These are phyloP conservation scores for Drosophila paranaensis DNA, from an alignment of 2,888 invertebrate genomes.

Conservation along the genomic window DNA sequence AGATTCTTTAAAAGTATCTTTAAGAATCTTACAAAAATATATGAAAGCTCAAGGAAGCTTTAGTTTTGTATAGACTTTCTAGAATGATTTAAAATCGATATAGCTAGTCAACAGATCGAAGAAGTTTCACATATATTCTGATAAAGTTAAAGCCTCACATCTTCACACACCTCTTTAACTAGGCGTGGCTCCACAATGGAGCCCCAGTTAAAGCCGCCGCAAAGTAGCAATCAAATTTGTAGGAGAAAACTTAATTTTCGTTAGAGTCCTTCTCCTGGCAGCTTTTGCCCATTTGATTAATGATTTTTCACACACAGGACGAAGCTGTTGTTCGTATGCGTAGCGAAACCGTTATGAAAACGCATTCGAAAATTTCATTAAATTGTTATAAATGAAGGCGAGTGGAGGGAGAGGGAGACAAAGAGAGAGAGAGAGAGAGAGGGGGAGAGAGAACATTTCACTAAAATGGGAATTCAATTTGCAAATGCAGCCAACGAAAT, in stretches of 20 bases:
- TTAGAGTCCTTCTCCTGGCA: conserved; percentile 66
- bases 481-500: conserved; percentile 73
- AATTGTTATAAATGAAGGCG: conserved; percentile 77
- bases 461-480: conserved; percentile 70
- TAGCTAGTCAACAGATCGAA: too few relatives aligned
- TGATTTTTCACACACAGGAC: conserved; percentile 29
- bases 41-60: too few relatives aligned
- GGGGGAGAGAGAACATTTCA: conserved; percentile 40
- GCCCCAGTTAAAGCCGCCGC: conserved; percentile 4
- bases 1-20: too few relatives aligned
- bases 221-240: conserved; percentile 15
- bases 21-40: too few relatives aligned
- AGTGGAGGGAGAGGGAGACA: not conserved
- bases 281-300: conserved; percentile 60
- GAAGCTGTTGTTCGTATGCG: not conserved
- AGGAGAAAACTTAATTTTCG: conserved; percentile 71
- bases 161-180: not conserved
- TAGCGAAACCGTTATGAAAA: conserved; percentile 64
- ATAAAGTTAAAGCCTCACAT: too few relatives aligned
- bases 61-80: too few relatives aligned
- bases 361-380: conserved; percentile 79
- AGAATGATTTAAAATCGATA: too few relatives aligned
- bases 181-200: conserved; percentile 12
- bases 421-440: too few relatives aligned
- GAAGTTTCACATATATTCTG: too few relatives aligned